Evolutionary conservation across 2,888 invertebrate species (phyloP), one percentile per base, ranked within the genome.

Genomic region (Tiliacea aurago): DNA sequence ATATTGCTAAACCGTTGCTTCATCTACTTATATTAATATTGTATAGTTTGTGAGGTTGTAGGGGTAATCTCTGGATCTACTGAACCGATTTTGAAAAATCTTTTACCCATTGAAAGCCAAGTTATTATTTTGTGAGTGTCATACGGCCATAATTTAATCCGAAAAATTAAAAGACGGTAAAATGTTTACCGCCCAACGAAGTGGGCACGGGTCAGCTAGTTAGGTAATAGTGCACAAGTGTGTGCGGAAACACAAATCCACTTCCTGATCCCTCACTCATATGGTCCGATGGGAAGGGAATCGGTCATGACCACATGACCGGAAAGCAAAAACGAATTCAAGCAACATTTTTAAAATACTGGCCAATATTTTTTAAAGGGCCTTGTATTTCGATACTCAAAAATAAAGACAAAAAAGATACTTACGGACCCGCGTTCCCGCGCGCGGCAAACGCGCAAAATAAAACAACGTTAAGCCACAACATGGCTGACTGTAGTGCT

Each of bases 381-480:
- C 10, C 47, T 1, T 18, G 7, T 43, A 43, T 18, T 20, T 7
- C 18, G 43, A 4, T 9, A 41, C 1, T 15, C 7, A 43, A 71
- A 51, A 37, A 4, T 10, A 1, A 20, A 11, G 6, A 20, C 15
- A 15, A 47, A 55, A 66, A 53, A 5, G 18, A 7, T 23, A 84
- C 84, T 84, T 61, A 84, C 84, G 85, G 85, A 3, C 41, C 51
- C 1, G 78, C 67, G 45, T 65, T 74, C 67, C 82, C 84, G 63
- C 68, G 43, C 71, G 76, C 78, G 62, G 47, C 63, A 4, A 84
- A 51, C 56, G 63, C 78, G 43, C 61, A 47, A 2, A 70, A 20
- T 11, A 84, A 20, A 43, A 76, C 70, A 47, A 58, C 62, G 81
- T 78, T 58, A 55, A 23, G 58, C 69, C 73, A 68, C 72, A 70